Percentiles rank a stretch among this genome's conserved stretches.
phyloP scores from a whole-genome alignment of 2,113 vertebrate genomes.

The Octodon degus region DNA sequence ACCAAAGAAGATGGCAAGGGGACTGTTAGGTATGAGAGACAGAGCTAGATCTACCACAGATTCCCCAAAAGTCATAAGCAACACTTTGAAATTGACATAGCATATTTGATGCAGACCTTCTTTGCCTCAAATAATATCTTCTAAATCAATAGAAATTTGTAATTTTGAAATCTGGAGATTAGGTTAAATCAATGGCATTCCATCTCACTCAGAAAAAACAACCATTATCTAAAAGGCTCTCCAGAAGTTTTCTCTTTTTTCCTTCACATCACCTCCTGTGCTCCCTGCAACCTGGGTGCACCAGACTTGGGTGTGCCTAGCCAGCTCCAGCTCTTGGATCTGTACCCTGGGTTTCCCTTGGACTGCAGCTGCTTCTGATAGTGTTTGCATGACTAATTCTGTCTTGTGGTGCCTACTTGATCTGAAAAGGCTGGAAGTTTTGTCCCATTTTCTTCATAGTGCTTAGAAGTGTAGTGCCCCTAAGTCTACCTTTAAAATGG shows the following conservation, averaged over 20 bases:
- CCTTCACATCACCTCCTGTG: not conserved
- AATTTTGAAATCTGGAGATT: not conserved
- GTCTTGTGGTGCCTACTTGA: not conserved
- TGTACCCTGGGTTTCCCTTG: not conserved
- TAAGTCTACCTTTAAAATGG: not conserved
- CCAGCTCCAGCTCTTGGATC: not conserved
- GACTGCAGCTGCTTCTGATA: not conserved
- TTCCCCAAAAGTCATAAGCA: not conserved
- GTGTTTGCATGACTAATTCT: not conserved
- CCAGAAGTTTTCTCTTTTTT: not conserved
- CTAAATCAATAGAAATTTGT: not conserved
- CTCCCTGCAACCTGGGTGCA: not conserved
- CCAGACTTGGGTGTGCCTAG: not conserved
- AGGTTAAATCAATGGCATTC: not conserved
- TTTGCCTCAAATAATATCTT: not conserved
- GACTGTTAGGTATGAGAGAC: not conserved
- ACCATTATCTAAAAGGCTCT: not conserved
- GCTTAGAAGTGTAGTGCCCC: not conserved
- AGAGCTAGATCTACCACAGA: not conserved
- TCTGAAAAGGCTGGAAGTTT: not conserved
- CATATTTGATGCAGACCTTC: not conserved
- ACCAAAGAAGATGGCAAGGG: not conserved
- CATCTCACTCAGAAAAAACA: not conserved
- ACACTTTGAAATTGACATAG: not conserved
- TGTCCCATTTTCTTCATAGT: not conserved